Conservation (phyloP, 1,140 invertebrate genomes). For the Apis cerana region DNA sequence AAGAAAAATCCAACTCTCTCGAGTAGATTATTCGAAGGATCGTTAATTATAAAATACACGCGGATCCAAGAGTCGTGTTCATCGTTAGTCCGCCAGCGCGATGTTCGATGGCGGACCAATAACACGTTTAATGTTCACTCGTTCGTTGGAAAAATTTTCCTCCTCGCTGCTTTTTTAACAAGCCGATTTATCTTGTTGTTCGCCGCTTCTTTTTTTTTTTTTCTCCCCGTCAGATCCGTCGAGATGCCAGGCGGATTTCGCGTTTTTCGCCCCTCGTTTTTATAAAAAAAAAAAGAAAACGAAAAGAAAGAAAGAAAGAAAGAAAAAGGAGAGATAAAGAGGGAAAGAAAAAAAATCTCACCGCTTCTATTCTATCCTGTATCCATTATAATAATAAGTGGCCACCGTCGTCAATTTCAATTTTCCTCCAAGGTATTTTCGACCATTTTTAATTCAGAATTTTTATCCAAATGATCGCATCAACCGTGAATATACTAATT, state of each 20-base stretch:
- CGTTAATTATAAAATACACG: constrained; percentile 36
- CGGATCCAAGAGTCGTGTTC: constrained; percentile 13
- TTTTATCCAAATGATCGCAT: constrained; percentile 27
- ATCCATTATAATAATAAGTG: constrained; percentile 27
- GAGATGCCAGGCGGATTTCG: constrained; percentile 24
- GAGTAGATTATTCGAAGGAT: constrained; percentile 19
- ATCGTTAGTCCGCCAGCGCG: constrained; percentile 28
- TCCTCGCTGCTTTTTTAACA: constrained; percentile 25
- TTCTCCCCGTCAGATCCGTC: constrained; percentile 23
- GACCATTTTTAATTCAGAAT: constrained; percentile 48
- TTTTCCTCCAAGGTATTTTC: constrained; percentile 26
- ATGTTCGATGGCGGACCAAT: constrained; percentile 37
- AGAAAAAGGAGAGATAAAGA: background rate
- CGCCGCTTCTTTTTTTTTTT: constrained; percentile 11
- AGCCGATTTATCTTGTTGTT: constrained; percentile 47
- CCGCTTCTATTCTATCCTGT: background rate
- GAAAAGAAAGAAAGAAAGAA: background rate
- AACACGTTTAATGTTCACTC: constrained; percentile 42
- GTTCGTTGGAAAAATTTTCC: constrained; percentile 16
- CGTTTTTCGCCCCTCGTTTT: background rate
- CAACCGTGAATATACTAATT: background rate
- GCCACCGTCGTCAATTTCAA: constrained; percentile 50
- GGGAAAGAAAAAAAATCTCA: background rate
- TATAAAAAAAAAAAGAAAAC: background rate
- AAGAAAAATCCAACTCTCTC: background rate